Percentiles rank a stretch among this genome's conserved stretches.
Evolutionary conservation across 2,797 vertebrate genomes (phyloP).

Genomic region (Todus mexicanus): DNA sequence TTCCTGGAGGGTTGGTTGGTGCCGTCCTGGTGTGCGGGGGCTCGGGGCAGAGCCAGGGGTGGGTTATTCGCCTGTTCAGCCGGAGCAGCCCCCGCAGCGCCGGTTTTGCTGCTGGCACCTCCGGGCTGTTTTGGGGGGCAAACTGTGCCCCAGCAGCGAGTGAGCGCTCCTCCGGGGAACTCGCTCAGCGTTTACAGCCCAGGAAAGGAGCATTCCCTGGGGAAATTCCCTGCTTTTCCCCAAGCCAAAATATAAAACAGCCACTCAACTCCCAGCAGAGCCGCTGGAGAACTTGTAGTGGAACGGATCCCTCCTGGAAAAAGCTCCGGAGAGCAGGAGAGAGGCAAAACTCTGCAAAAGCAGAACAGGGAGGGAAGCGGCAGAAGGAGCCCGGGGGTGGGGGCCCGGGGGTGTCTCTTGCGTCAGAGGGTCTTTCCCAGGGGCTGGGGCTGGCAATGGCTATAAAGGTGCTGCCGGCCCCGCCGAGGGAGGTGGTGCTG

Average conservation of each 20-base stretch:
- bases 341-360: too few species aligned
- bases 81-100: not conserved
- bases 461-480: not conserved
- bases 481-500: too few species aligned
- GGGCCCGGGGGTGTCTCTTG: not conserved
- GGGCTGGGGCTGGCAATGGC: not conserved
- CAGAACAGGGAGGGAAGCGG: not conserved
- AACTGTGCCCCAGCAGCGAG: not conserved
- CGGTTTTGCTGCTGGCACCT: rapidly evolving
- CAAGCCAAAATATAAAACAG: not conserved
- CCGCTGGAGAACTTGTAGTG: not conserved
- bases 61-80: rapidly evolving
- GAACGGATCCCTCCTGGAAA: not conserved
- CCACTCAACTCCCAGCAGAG: not conserved
- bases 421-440: not conserved
- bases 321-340: too few species aligned
- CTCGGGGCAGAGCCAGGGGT: not conserved
- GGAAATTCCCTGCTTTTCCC: not conserved
- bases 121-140: not conserved
- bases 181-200: not conserved
- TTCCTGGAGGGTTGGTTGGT: too few species aligned
- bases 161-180: not conserved
- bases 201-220: rapidly evolving
- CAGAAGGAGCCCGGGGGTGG: not conserved
- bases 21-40: rapidly evolving